These are phyloP conservation scores for Tethya wilhelma DNA, from an alignment of 37 sponge, comb jelly and placozoan species.

Conservation along the genomic window DNA sequence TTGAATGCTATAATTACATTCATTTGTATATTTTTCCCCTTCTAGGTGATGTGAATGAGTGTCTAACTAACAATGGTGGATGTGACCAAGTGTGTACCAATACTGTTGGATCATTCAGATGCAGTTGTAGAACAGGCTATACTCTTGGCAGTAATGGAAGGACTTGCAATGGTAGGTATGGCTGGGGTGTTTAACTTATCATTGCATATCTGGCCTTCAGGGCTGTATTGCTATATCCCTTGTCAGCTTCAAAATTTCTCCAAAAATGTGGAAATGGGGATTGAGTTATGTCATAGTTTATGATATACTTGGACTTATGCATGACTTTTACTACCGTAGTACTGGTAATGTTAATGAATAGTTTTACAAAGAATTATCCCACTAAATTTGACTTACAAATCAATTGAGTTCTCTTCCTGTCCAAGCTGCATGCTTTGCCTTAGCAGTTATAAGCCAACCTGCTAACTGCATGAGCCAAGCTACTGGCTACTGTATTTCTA, in stretches of 20 bases:
- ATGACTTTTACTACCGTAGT: slow-evolving; percentile 43
- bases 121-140: slow-evolving; percentile 18
- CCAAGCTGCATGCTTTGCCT: too few species aligned
- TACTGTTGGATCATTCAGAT: not conserved
- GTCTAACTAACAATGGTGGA: not conserved
- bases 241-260: not conserved
- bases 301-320: slow-evolving; percentile 22
- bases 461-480: too few species aligned
- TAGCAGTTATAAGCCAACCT: too few species aligned
- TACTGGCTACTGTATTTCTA: too few species aligned
- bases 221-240: not conserved
- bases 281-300: too few species aligned
- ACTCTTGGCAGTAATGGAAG: slow-evolving; percentile 8
- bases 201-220: not conserved
- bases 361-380: too few species aligned
- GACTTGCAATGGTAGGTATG: slow-evolving; percentile 1
- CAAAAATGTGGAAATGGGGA: too few species aligned
- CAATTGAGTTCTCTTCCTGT: too few species aligned
- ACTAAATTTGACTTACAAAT: too few species aligned
- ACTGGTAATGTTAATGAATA: not conserved
- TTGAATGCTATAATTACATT: too few species aligned
- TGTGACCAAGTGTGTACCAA: slow-evolving; percentile 26
- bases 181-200: too few species aligned
- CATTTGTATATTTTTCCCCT: too few species aligned
- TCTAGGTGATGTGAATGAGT: not conserved